phyloP scores from a whole-genome alignment of 2,113 vertebrate genomes.

The Halichoerus grypus region DNA sequence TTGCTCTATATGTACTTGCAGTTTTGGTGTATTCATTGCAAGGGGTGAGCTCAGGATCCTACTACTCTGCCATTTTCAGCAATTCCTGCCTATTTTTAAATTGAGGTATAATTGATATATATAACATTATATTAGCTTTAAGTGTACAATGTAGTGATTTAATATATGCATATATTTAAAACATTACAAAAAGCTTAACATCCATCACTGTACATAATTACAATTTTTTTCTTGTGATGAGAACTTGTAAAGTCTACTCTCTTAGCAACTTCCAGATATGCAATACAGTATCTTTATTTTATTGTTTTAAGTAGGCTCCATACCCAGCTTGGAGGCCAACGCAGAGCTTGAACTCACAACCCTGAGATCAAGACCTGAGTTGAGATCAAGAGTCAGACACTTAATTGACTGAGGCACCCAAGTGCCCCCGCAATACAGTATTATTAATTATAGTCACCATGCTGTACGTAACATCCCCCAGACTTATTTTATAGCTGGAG shows the following conservation, averaged over 20 bases:
- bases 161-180: not conserved
- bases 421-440: too few relatives aligned
- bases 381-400: not conserved
- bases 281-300: not conserved
- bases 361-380: not conserved
- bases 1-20: not conserved
- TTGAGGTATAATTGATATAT: not conserved
- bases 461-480: not conserved
- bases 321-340: not conserved
- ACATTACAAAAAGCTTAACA: not conserved
- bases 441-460: not conserved
- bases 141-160: not conserved
- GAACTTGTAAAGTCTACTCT: not conserved
- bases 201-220: not conserved
- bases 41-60: not conserved
- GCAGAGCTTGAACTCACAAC: not conserved
- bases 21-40: not conserved
- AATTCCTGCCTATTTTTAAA: not conserved
- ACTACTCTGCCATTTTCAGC: not conserved
- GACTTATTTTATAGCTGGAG: not conserved
- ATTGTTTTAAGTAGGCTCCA: not conserved
- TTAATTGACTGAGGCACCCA: not conserved
- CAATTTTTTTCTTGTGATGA: not conserved
- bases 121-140: not conserved
- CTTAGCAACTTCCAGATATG: not conserved